Base-by-base conservation (phyloP, 2,888 invertebrate genomes). In the Parnassius glacialis region DNA sequence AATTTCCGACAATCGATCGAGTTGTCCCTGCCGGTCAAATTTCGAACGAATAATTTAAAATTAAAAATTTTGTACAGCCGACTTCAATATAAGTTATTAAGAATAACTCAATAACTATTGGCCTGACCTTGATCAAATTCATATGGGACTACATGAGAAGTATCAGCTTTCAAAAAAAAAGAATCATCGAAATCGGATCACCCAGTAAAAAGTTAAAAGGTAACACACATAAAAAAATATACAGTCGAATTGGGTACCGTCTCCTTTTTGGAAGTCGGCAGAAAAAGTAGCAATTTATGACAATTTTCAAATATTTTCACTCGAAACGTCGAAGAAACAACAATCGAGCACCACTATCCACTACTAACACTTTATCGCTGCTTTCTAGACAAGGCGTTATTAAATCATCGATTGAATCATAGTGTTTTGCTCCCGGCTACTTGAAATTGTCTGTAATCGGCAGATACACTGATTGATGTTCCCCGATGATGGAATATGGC, bases 251-350 rank as follows among this genome's bases (percentile, higher is more conserved):
- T 16, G 16, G 1, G 16, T 16, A 16, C 16, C 16, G 16, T 1
- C 16, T 16, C 16, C 16, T 16, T 16, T 16, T 16, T 16, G 16
- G 16, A 16, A 16, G 16, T 16, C 16, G 16, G 16, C 16, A 16
- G 16, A 16, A 16, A n/a, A 85, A 80, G 80, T 74, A 68, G 82
- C 73, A 84, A 87, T 87, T 87, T 84, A 73, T 74, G 74, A 77
- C 76, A 81, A 65, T 83, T 83, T 83, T 84, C 84, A 77, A 82
- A 82, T 81, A 78, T 85, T 87, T 87, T 85, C 85, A 84, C 84
- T 85, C 76, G 81, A 85, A 81, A 81, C 76, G 75, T 80, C 80
- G 84, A 84, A 85, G 83, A 79, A 84, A 83, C 84, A 86, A 87
- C 83, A 80, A 85, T 80, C 77, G 76, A 74, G 80, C 80, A 78